These are phyloP conservation scores for Laticauda colubrina DNA, from an alignment of 2,113 vertebrate species.

Conservation along the genomic window DNA sequence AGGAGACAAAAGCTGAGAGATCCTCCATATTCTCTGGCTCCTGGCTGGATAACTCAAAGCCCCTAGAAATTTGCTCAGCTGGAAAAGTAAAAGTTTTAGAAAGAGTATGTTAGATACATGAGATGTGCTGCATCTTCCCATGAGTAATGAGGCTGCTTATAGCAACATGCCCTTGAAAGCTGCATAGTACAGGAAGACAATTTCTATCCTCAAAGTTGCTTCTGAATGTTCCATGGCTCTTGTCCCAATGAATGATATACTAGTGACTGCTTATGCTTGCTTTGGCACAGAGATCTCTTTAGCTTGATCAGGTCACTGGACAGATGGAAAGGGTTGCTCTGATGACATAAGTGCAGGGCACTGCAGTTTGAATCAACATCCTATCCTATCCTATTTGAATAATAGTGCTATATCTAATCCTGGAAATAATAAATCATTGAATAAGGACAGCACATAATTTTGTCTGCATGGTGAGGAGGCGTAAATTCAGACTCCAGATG, in stretches of 20 bases:
- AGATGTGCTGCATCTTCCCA: not conserved
- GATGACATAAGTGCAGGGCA: not conserved
- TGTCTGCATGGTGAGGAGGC: not conserved
- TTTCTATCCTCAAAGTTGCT: not conserved
- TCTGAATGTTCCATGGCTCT: not conserved
- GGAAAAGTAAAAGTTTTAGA: not conserved
- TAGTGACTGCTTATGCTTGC: not conserved
- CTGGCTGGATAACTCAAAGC: not conserved
- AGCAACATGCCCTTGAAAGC: not conserved
- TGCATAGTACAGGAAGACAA: not conserved
- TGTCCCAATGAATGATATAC: not conserved
- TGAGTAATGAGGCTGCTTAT: not conserved
- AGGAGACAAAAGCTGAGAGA: not conserved
- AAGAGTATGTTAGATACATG: not conserved
- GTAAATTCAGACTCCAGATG: conserved; percentile 4
- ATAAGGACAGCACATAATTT: not conserved
- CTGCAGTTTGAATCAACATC: not conserved
- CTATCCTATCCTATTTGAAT: not conserved
- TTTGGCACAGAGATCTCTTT: not conserved
- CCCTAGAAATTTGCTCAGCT: not conserved
- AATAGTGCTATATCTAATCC: not conserved
- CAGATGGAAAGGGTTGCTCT: not conserved
- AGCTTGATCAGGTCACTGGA: not conserved
- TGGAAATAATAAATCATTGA: conserved; percentile 3
- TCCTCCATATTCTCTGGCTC: not conserved